Conservation (phyloP, 2,797 vertebrate species). For the Nasua narica region DNA sequence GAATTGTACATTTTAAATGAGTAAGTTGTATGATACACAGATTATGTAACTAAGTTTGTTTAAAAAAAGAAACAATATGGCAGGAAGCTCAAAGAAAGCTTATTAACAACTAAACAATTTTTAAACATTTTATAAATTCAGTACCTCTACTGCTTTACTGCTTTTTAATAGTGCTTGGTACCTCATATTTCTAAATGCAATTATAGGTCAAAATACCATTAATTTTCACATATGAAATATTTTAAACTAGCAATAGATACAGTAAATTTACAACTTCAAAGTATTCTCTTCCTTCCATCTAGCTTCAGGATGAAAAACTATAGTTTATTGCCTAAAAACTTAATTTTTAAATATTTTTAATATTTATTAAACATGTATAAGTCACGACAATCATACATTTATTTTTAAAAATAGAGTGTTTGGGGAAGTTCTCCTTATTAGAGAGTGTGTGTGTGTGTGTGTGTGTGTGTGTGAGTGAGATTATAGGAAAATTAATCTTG, state of each 20-base stretch:
- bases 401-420: not conserved
- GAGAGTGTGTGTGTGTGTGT: not conserved
- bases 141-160: not conserved
- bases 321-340: not conserved
- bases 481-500: not conserved
- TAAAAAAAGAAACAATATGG: not conserved
- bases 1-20: not conserved
- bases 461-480: not conserved
- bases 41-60: not conserved
- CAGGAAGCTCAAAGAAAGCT: not conserved
- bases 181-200: not conserved
- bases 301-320: not conserved
- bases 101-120: not conserved
- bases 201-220: not conserved
- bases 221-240: not conserved
- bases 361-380: not conserved
- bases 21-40: not conserved
- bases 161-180: not conserved
- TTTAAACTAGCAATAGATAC: conserved; percentile 21
- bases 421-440: not conserved
- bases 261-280: not conserved
- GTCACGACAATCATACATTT: not conserved
- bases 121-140: conserved; percentile 16
- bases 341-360: not conserved
- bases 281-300: conserved; percentile 7